Evolutionary conservation across 2,888 invertebrate species (phyloP).

Genomic region (Diaprepes abbreviatus): DNA sequence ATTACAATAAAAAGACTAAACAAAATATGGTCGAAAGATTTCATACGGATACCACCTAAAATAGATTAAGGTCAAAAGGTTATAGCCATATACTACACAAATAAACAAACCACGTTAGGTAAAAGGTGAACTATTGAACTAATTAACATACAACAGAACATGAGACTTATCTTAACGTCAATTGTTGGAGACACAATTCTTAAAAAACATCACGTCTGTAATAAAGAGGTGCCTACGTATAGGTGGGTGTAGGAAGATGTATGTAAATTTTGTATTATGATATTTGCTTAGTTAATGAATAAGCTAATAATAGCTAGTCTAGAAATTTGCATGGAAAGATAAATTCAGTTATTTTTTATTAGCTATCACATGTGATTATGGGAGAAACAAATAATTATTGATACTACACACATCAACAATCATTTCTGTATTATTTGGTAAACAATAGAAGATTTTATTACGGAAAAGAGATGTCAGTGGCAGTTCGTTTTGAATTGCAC

Average conservation of each 20-base stretch:
- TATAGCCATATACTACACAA: not conserved
- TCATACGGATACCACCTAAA: not conserved
- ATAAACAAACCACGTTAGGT: slow-evolving; percentile 7
- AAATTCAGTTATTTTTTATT: not conserved
- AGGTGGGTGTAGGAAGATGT: slow-evolving; percentile 45
- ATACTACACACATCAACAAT: too few relatives aligned
- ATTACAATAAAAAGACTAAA: not conserved
- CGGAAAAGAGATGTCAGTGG: too few relatives aligned
- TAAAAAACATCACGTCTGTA: slow-evolving; percentile 28
- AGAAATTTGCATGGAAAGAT: slow-evolving; percentile 31
- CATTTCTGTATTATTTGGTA: too few relatives aligned
- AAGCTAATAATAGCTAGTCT: slow-evolving; percentile 43
- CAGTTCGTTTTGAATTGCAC: too few relatives aligned
- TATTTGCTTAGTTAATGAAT: slow-evolving; percentile 47
- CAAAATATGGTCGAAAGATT: not conserved
- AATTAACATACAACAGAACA: slow-evolving; percentile 45
- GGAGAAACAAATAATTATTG: too few relatives aligned
- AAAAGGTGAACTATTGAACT: slow-evolving; percentile 41
- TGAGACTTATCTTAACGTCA: slow-evolving; percentile 30
- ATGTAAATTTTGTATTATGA: slow-evolving; percentile 43
- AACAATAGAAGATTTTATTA: too few relatives aligned
- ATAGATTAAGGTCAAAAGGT: slow-evolving; percentile 27
- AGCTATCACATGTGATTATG: not conserved
- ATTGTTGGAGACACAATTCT: slow-evolving; percentile 44
- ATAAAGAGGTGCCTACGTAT: slow-evolving; percentile 43